phyloP scores from a whole-genome alignment of 2,113 vertebrate genomes.

The human region DNA sequence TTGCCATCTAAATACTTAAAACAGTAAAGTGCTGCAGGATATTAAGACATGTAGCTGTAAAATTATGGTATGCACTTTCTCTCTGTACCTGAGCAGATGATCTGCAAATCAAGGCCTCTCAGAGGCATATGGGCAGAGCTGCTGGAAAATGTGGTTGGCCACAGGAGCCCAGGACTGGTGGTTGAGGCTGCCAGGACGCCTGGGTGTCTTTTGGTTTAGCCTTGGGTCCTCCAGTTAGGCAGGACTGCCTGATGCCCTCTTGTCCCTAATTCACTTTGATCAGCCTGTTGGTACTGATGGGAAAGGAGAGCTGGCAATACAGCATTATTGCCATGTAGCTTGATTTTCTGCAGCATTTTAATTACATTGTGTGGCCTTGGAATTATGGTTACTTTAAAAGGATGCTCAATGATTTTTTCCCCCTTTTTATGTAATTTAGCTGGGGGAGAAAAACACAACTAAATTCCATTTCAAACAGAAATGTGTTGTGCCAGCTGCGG shows the following conservation, averaged over 20 bases:
- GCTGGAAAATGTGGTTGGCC: neutral
- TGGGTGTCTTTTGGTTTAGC: neutral
- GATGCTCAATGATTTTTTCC: neutral
- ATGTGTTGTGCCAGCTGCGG: slow-evolving; percentile 71
- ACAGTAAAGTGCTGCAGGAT: slow-evolving; percentile 3
- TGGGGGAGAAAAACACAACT: slow-evolving; percentile 20
- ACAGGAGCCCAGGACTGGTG: neutral
- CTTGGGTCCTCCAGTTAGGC: neutral
- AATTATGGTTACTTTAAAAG: slow-evolving; percentile 61
- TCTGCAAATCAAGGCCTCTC: neutral
- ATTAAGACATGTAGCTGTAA: neutral
- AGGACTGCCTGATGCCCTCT: neutral
- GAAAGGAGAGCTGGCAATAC: neutral
- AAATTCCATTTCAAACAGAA: slow-evolving; percentile 74
- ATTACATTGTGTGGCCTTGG: slow-evolving; percentile 55
- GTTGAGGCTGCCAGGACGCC: neutral
- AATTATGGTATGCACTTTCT: neutral
- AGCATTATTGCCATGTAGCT: neutral
- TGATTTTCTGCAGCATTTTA: slow-evolving; percentile 48
- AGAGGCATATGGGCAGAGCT: neutral
- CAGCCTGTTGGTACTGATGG: neutral
- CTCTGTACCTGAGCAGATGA: slow-evolving; percentile 21
- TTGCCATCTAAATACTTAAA: slow-evolving; percentile 33
- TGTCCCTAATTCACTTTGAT: neutral
- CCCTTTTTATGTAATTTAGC: slow-evolving; percentile 70